Evolutionary conservation across 2,797 vertebrate species (phyloP).

Genomic region (Neopelma chrysocephalum): DNA sequence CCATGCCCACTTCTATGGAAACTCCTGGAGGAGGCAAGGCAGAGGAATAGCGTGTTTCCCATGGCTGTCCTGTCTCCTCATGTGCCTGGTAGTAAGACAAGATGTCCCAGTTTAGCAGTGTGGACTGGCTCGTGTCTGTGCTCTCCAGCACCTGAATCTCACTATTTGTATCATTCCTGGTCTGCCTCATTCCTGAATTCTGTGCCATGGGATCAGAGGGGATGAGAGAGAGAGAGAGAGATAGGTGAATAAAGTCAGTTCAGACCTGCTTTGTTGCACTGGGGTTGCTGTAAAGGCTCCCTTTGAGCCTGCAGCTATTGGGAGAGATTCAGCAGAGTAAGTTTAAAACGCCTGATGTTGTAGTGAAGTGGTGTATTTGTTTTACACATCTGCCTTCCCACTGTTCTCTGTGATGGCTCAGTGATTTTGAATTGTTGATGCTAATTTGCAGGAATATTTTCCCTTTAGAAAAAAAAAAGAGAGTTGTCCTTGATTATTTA

Average conservation of each 20-base stretch:
- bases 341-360: not conserved
- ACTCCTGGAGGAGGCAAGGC: not conserved
- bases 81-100: not conserved
- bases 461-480: not conserved
- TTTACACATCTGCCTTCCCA: not conserved
- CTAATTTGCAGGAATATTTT: not conserved
- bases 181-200: not conserved
- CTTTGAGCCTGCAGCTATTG: not conserved
- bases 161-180: not conserved
- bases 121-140: not conserved
- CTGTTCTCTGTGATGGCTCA: not conserved
- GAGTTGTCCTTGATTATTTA: not conserved
- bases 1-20: accelerated
- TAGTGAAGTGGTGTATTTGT: not conserved
- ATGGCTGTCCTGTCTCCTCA: not conserved
- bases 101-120: too few relatives aligned
- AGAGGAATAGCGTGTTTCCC: not conserved
- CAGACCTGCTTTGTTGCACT: not conserved
- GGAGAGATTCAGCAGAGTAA: not conserved
- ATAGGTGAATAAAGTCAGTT: not conserved
- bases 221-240: not conserved
- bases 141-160: not conserved
- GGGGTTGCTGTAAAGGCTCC: not conserved
- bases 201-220: not conserved
- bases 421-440: not conserved